phyloP scores from a whole-genome alignment of 2,113 vertebrate species.

The Maccullochella peelii region DNA sequence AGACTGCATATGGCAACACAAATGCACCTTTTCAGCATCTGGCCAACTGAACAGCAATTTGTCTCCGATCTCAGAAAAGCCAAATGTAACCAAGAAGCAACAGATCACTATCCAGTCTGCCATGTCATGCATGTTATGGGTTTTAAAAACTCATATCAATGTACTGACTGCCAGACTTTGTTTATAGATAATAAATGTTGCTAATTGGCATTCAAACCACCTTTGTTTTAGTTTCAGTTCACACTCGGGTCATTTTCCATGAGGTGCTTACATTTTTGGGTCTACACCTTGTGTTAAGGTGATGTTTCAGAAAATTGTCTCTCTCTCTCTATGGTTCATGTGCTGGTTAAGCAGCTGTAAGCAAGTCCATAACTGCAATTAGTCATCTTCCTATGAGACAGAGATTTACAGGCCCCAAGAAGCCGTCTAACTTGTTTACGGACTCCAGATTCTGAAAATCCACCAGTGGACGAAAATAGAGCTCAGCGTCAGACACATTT shows the following conservation, averaged over 20 bases:
- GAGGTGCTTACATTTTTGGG: not conserved
- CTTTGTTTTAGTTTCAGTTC: not conserved
- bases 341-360: not conserved
- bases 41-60: not conserved
- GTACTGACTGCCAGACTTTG: not conserved
- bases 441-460: slow-evolving; percentile 23
- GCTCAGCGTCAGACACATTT: not conserved
- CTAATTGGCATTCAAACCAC: not conserved
- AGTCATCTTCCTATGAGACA: slow-evolving; percentile 27
- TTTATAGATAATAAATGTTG: not conserved
- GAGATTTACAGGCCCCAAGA: not conserved
- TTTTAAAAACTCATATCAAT: not conserved
- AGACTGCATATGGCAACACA: not conserved
- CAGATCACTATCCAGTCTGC: not conserved
- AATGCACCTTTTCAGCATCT: not conserved
- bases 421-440: not conserved
- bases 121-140: not conserved
- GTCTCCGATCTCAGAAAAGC: not conserved
- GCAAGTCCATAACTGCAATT: slow-evolving; percentile 16
- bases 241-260: not conserved
- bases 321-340: not conserved
- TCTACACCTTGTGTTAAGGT: not conserved
- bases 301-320: not conserved
- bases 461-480: slow-evolving; percentile 9
- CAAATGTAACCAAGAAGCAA: slow-evolving; percentile 6